phyloP scores from a whole-genome alignment of 2,888 invertebrate genomes.

The Drosophila leonis region DNA sequence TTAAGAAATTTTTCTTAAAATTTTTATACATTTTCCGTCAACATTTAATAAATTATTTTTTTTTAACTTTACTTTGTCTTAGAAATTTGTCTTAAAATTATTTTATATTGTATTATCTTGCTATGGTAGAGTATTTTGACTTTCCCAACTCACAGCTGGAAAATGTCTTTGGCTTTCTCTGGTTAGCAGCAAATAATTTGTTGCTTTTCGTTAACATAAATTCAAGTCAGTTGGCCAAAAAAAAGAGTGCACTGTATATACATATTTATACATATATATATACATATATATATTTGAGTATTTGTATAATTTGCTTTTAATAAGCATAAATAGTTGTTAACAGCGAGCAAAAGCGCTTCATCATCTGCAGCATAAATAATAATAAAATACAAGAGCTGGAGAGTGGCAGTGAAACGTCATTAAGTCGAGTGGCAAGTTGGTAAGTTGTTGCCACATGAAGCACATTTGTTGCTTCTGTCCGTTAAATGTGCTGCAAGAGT shows the following conservation, averaged over 20 bases:
- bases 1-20: background rate
- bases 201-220: constrained; percentile 60
- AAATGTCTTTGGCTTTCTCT: constrained; percentile 1
- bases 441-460: constrained; percentile 47
- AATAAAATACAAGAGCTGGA: constrained; percentile 37
- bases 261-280: background rate
- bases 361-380: constrained; percentile 59
- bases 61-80: background rate
- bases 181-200: constrained; percentile 44
- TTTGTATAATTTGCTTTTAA: constrained; percentile 73
- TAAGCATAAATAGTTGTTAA: constrained; percentile 65
- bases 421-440: constrained; percentile 65
- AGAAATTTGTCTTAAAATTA: background rate
- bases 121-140: constrained; percentile 17
- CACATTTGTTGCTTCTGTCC: constrained; percentile 64
- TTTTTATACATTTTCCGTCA: background rate
- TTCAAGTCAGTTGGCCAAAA: constrained; percentile 45
- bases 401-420: constrained; percentile 42
- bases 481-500: constrained; percentile 66
- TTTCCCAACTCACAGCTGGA: background rate
- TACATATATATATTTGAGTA: constrained; percentile 8
- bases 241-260: background rate
- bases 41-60: background rate
- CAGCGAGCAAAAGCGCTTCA: constrained; percentile 60
- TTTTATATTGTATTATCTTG: too few relatives aligned